Evolutionary conservation across 2,113 vertebrate species (phyloP).

Genomic region (Lynx canadensis): DNA sequence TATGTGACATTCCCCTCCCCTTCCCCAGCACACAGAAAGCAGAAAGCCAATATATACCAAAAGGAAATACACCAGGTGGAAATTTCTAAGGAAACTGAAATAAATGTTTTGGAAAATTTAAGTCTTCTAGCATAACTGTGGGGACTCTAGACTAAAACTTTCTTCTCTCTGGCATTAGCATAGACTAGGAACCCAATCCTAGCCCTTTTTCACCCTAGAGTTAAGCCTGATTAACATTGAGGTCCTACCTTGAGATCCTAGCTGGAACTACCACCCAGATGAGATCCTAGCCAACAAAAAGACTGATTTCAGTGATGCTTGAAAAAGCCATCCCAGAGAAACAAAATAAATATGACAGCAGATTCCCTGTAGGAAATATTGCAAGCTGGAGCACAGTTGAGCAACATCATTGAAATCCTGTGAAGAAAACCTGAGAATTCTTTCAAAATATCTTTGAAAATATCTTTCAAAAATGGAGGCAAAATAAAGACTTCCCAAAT

Average conservation of each 20-base stretch:
- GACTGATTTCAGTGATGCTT: neutral
- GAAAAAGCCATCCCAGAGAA: neutral
- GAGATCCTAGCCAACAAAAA: neutral
- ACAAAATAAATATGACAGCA: neutral
- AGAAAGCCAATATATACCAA: neutral
- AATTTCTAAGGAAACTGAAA: neutral
- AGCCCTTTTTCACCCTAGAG: neutral
- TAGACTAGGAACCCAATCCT: neutral
- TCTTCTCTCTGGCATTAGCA: neutral
- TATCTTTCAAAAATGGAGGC: neutral
- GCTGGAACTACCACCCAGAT: neutral
- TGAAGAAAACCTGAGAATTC: neutral
- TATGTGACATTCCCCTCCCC: neutral
- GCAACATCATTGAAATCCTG: neutral
- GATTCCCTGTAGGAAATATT: neutral
- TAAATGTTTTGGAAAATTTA: neutral
- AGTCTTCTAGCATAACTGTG: neutral
- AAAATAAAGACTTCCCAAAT: neutral
- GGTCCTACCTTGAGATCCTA: neutral
- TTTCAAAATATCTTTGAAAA: neutral
- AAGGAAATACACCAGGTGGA: neutral
- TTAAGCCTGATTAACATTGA: neutral
- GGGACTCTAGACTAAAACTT: neutral
- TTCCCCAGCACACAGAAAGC: neutral
- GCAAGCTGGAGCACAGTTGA: neutral